phyloP scores from a whole-genome alignment of 2,113 vertebrate genomes.

The Coptodon rendalli region DNA sequence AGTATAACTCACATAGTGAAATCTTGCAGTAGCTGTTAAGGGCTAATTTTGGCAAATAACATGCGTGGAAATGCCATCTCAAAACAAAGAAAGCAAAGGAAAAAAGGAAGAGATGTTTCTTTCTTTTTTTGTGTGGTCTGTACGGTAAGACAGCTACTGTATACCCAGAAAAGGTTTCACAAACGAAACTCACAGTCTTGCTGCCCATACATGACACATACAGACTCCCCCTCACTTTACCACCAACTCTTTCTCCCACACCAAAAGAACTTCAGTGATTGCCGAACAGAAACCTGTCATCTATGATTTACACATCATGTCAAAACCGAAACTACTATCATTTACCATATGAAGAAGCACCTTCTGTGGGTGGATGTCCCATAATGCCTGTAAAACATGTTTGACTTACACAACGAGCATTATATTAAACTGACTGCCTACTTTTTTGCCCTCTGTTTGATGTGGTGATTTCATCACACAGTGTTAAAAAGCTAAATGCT shows the following conservation, averaged over 20 bases:
- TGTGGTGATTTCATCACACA: neutral
- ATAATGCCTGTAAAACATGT: neutral
- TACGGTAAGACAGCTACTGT: neutral
- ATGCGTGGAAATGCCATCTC: neutral
- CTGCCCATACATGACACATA: neutral
- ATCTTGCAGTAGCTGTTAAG: neutral
- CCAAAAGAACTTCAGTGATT: slow-evolving; percentile 28
- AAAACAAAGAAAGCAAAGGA: neutral
- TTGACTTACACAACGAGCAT: neutral
- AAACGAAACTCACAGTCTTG: slow-evolving; percentile 10
- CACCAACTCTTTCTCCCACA: slow-evolving; percentile 19
- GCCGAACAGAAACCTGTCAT: slow-evolving; percentile 54
- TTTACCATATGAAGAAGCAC: slow-evolving; percentile 67
- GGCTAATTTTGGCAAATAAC: neutral
- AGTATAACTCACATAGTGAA: neutral
- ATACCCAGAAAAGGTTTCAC: slow-evolving; percentile 28
- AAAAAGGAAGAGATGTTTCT: slow-evolving; percentile 7
- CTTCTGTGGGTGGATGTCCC: slow-evolving; percentile 9
- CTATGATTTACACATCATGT: slow-evolving; percentile 7
- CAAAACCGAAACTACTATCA: slow-evolving; percentile 62
- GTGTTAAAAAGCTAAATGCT: neutral
- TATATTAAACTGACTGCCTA: neutral
- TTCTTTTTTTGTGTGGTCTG: neutral
- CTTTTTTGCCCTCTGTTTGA: neutral
- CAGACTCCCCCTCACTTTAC: slow-evolving; percentile 24